phyloP scores from a whole-genome alignment of 2,888 invertebrate genomes.

The Noctua janthe region DNA sequence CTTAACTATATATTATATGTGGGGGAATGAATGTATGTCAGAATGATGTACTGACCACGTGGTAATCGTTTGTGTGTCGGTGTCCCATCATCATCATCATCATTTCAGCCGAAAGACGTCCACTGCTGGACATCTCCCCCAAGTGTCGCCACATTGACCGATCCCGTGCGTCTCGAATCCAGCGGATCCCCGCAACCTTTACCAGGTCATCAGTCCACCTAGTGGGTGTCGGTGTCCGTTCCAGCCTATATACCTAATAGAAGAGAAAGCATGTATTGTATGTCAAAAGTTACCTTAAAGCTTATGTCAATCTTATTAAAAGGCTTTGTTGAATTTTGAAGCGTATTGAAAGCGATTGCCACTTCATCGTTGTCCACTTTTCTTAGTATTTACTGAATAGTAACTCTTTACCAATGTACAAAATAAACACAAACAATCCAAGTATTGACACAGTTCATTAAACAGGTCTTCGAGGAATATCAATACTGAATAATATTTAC shows the following conservation, averaged over 20 bases:
- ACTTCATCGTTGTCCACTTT: not conserved
- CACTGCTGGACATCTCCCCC: too few relatives aligned
- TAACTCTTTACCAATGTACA: not conserved
- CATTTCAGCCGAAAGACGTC: too few relatives aligned
- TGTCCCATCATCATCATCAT: too few relatives aligned
- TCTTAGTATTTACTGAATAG: not conserved
- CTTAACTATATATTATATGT: too few relatives aligned
- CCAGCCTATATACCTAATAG: not conserved
- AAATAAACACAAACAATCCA: constrained; percentile 4
- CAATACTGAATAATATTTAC: constrained; percentile 15
- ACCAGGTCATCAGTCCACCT: too few relatives aligned
- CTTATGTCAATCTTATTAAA: not conserved
- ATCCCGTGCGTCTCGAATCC: too few relatives aligned
- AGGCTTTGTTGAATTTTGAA: not conserved
- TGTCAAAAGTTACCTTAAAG: not conserved
- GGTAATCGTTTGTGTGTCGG: not conserved
- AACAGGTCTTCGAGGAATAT: not conserved
- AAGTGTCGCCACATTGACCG: too few relatives aligned
- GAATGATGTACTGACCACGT: not conserved
- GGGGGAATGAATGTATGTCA: not conserved
- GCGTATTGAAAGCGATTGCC: not conserved
- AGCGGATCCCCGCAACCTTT: too few relatives aligned
- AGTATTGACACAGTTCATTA: constrained; percentile 20
- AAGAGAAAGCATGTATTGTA: not conserved
- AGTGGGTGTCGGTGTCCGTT: not conserved